Evolutionary conservation across 2,888 invertebrate genomes (phyloP), one percentile per base, ranked within the genome.

Genomic region (Seira musarum): DNA sequence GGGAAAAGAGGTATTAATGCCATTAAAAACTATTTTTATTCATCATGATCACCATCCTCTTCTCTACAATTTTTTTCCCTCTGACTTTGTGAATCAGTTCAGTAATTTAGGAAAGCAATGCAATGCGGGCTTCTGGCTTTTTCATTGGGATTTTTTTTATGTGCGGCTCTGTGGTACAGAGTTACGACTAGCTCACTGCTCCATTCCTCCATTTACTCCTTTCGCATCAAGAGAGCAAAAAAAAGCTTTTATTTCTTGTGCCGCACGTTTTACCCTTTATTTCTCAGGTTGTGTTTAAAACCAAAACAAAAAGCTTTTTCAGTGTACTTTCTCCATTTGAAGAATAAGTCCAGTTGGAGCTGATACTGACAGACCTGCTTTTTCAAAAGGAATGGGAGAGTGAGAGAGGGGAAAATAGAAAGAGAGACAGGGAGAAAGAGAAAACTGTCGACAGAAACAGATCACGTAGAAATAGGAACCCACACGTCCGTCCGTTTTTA

Each of bases 51-150:
- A 8, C 49, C 49, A n/a, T 49, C 49, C 6, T 49, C 49, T 49
- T 71, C 40, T 71, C 40, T 30, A n/a, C 57, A 22, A 10, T 49
- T n/a, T 68, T 57, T 68, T 8, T 30, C 63, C 21, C 53, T 19
- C 64, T 72, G 21, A 61, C 25, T 68, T 25, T 60, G 60, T 72
- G 72, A 73, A 57, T 66, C 30, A 35, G 65, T 57, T 57, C 57
- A 73, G 30, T 30, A 30, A 8, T 8, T n/a, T n/a, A n/a, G n/a
- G 8, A 30, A 8, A 30, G 30, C 30, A 30, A 30, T 30, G 30
- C 30, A 5, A 73, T 73, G 66, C 73, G 73, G 73, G 73, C 57
- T 66, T 73, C 35, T 57, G 30, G 25, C 24, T 21, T 35, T 49
- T 19, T 19, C 46, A 68, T 15, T 49, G 3, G 53, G 53, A 8